Percentiles rank a stretch among this genome's conserved stretches.
Conservation (phyloP, 2,797 vertebrate species). For the Coccyzus lansbergi region DNA sequence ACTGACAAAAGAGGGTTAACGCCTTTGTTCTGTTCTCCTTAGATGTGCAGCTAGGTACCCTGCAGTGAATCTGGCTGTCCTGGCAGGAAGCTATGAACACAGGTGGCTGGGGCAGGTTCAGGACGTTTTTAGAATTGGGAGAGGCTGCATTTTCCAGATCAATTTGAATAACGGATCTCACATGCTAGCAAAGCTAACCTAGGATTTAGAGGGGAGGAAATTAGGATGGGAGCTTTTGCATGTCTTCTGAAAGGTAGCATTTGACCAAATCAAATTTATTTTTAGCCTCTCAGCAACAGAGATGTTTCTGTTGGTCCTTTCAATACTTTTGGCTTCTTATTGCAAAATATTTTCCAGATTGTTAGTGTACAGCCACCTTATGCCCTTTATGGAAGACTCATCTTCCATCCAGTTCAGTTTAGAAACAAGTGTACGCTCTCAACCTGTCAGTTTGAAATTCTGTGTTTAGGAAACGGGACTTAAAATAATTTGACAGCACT, state of each 20-base stretch:
- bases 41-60: background rate
- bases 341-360: background rate
- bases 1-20: background rate
- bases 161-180: background rate
- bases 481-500: background rate
- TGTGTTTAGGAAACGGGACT: background rate
- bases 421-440: background rate
- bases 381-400: background rate
- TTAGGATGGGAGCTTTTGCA: fast-evolving
- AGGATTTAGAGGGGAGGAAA: background rate
- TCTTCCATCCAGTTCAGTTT: background rate
- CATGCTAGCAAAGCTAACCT: background rate
- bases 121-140: background rate
- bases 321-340: background rate
- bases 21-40: background rate
- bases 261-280: background rate
- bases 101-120: background rate
- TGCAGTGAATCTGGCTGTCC: background rate
- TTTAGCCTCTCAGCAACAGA: background rate
- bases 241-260: background rate
- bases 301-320: background rate
- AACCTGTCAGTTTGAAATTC: background rate
- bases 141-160: background rate
- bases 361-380: background rate
- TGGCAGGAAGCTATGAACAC: background rate